Evolutionary conservation across 2,797 vertebrate species (phyloP).

Genomic region (Epinephelus awoara): DNA sequence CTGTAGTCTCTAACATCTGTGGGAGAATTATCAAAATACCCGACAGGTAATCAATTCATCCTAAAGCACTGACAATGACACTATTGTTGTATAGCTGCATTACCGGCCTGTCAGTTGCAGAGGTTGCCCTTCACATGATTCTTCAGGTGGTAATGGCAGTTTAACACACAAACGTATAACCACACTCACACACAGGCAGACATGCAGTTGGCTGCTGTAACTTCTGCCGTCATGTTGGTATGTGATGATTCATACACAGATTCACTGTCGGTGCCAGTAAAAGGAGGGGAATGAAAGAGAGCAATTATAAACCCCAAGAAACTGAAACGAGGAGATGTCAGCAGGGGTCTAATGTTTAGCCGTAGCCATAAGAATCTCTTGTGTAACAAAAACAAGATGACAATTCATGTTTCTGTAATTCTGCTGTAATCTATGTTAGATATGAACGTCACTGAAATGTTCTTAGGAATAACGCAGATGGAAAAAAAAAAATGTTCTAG

Average conservation of each 20-base stretch:
- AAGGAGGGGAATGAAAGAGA: constrained; percentile 15
- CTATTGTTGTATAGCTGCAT: background rate
- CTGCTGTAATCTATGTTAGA: background rate
- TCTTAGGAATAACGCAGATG: background rate
- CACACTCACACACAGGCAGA: background rate
- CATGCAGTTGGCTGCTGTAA: background rate
- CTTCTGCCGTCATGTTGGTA: background rate
- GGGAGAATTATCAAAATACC: background rate
- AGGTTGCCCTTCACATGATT: background rate
- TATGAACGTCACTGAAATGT: background rate
- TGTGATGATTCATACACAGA: background rate
- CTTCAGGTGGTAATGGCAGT: constrained; percentile 36
- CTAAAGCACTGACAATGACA: background rate
- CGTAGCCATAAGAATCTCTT: background rate
- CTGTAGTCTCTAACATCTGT: background rate
- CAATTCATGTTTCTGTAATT: background rate
- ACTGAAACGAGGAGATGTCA: background rate
- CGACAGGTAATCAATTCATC: background rate
- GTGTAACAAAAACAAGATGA: background rate
- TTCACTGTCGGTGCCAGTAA: background rate
- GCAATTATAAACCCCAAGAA: constrained; percentile 37
- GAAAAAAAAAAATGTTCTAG: too few species aligned
- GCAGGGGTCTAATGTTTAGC: background rate
- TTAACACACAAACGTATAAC: constrained; percentile 1
- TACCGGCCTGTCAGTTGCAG: constrained; percentile 28